Evolutionary conservation across 2,888 invertebrate genomes (phyloP).

Genomic region (Poecilobothrus nobilitatus): DNA sequence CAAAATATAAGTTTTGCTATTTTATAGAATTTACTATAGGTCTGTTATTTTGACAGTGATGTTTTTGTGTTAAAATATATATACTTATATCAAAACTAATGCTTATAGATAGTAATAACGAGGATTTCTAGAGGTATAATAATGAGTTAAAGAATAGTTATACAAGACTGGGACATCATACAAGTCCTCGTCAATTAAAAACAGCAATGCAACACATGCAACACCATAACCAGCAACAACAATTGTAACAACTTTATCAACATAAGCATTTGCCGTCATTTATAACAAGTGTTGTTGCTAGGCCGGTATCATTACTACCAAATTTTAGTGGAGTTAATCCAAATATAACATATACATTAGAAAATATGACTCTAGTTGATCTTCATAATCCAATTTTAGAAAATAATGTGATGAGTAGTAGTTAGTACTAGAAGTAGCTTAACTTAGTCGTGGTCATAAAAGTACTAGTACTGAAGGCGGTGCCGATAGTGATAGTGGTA

Average conservation of each 20-base stretch:
- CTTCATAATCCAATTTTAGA: conserved; percentile 22
- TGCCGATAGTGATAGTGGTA: conserved; percentile 41
- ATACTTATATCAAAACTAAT: too few species aligned
- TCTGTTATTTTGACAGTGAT: too few species aligned
- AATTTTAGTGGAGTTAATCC: conserved; percentile 31
- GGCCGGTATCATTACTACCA: conserved; percentile 16
- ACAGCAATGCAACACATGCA: conserved; percentile 36
- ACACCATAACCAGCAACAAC: conserved; percentile 33
- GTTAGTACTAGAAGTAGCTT: conserved; percentile 7
- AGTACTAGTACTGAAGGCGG: conserved; percentile 22
- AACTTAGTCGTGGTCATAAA: conserved; percentile 32
- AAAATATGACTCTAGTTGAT: conserved; percentile 35
- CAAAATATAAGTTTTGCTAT: too few species aligned
- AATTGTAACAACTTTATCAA: conserved; percentile 22
- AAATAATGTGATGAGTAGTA: conserved; percentile 16
- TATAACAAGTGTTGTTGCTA: conserved; percentile 26
- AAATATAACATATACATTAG: conserved; percentile 32
- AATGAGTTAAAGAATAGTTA: too few species aligned
- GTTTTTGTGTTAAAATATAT: too few species aligned
- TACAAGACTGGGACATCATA: conserved; percentile 34
- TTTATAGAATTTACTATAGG: too few species aligned
- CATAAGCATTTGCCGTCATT: conserved; percentile 21
- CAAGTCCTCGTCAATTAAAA: conserved; percentile 35
- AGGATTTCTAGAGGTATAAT: too few species aligned
- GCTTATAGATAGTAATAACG: too few species aligned